These are phyloP conservation scores for Tipula unca DNA, from an alignment of 2,888 invertebrate genomes.

Conservation along the genomic window DNA sequence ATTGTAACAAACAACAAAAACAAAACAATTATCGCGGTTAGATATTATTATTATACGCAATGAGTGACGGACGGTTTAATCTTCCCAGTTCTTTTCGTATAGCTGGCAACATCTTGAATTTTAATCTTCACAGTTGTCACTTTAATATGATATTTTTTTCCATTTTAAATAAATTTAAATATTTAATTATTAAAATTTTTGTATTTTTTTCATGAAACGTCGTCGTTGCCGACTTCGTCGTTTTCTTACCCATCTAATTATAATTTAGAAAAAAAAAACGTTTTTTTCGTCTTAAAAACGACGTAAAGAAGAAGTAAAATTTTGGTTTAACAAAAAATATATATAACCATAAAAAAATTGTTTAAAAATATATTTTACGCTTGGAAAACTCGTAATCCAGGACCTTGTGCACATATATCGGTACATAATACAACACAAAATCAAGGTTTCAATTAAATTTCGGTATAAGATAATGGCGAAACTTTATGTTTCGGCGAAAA, in stretches of 20 bases:
- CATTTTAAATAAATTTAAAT: neutral
- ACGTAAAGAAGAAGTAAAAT: neutral
- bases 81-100: neutral
- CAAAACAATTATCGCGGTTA: neutral
- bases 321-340: neutral
- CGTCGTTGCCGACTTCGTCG: neutral
- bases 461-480: neutral
- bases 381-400: neutral
- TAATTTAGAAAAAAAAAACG: neutral
- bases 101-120: neutral
- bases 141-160: neutral
- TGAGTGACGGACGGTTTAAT: neutral
- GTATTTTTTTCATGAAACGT: neutral
- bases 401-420: neutral
- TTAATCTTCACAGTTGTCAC: neutral
- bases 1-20: neutral
- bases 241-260: neutral
- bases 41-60: neutral
- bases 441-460: conserved; percentile 8
- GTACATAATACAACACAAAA: neutral
- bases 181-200: neutral
- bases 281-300: neutral
- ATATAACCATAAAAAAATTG: neutral
- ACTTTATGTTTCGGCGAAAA: neutral
- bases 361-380: neutral